These are phyloP conservation scores for Platynereis dumerilii DNA, from an alignment of 2,888 invertebrate genomes.

Conservation along the genomic window DNA sequence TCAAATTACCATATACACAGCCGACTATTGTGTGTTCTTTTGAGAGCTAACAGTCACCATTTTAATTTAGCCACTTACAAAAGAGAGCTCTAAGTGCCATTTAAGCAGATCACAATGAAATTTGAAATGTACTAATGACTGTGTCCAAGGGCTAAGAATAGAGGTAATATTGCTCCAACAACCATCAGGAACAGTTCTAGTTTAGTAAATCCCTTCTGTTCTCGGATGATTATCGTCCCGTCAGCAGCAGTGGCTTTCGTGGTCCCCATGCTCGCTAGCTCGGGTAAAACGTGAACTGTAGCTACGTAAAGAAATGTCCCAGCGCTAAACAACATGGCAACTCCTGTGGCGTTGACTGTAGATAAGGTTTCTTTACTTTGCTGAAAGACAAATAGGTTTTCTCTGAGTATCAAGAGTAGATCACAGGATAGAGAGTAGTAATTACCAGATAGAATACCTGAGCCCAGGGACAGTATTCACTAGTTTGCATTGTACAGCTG, in stretches of 20 bases:
- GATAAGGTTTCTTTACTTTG: conserved; percentile 89
- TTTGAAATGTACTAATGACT: conserved; percentile 43
- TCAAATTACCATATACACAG: too few species aligned
- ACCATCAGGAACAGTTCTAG: conserved; percentile 84
- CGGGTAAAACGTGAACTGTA: conserved; percentile 97
- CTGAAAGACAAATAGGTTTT: conserved; percentile 66
- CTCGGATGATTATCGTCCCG: conserved; percentile 52
- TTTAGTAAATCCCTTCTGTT: conserved; percentile 69
- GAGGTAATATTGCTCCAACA: conserved; percentile 84
- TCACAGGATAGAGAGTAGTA: too few species aligned
- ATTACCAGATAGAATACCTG: too few species aligned
- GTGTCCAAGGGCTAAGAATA: conserved; percentile 90
- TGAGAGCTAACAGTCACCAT: too few species aligned
- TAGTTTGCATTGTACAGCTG: too few species aligned
- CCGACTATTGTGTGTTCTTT: too few species aligned
- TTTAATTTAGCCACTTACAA: too few species aligned
- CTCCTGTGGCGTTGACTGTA: conserved; percentile 90
- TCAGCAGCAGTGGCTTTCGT: conserved; percentile 47
- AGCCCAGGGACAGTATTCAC: too few species aligned
- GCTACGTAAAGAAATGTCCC: conserved; percentile 99
- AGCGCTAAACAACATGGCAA: conserved; percentile 98
- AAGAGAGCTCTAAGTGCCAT: too few species aligned
- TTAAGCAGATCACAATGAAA: too few species aligned
- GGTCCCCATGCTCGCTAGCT: conserved; percentile 68
- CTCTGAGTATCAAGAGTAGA: too few species aligned